A percentile compares a stretch with the other conserved stretches of the same genome.
These are phyloP conservation scores for Liparis tanakae DNA, from an alignment of 2,797 vertebrate genomes.

Conservation along the genomic window DNA sequence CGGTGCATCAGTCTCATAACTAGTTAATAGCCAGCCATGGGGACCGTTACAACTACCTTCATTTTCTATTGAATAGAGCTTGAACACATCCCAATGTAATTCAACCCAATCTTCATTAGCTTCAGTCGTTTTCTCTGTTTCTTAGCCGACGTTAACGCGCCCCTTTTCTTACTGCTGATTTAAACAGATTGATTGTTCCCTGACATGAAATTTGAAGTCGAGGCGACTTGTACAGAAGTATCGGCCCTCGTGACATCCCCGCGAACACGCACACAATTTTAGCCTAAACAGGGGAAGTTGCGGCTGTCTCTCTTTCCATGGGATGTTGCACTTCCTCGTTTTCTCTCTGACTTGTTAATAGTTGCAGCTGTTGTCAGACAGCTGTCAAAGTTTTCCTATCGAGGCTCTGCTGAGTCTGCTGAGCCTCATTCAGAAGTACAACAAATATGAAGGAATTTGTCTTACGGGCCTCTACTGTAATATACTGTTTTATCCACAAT, in stretches of 20 bases:
- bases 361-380: conserved; percentile 12
- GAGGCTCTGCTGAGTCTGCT: background rate
- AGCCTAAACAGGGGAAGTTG: conserved; percentile 25
- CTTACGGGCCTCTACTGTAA: too few species aligned
- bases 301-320: conserved; percentile 15
- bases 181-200: background rate
- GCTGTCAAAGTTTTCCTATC: conserved; percentile 29
- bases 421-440: background rate
- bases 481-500: background rate
- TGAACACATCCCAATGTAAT: too few species aligned
- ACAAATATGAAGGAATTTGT: background rate
- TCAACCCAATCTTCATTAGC: too few species aligned
- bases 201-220: background rate
- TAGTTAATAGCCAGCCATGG: too few species aligned
- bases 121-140: too few species aligned
- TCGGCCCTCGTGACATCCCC: background rate
- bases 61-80: too few species aligned
- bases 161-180: background rate
- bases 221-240: background rate
- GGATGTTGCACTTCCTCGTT: conserved; percentile 26
- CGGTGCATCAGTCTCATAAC: too few species aligned
- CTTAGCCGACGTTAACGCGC: background rate
- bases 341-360: conserved; percentile 18
- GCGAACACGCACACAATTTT: background rate
- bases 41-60: too few species aligned